These are phyloP conservation scores for Ctenoplectra terminalis DNA, from an alignment of 1,140 invertebrate species.

Conservation along the genomic window DNA sequence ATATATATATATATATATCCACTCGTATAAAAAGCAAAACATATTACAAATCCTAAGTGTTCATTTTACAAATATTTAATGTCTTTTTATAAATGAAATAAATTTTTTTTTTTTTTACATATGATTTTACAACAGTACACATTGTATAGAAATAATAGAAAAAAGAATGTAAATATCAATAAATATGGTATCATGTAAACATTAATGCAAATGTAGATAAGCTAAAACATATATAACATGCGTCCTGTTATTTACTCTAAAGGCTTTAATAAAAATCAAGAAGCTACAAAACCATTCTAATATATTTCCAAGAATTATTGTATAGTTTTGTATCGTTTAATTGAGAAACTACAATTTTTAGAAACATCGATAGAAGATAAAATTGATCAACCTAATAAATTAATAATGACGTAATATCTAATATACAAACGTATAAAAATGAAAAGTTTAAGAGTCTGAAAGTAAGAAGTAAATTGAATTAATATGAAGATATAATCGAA, in stretches of 20 bases:
- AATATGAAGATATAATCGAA: slow-evolving; percentile 16
- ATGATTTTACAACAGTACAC: slow-evolving; percentile 12
- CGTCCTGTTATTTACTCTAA: slow-evolving; percentile 36
- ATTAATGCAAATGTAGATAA: slow-evolving; percentile 30
- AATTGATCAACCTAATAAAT: slow-evolving; percentile 34
- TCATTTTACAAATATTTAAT: slow-evolving; percentile 9
- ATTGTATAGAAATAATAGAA: slow-evolving; percentile 7
- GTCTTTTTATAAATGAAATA: slow-evolving; percentile 23
- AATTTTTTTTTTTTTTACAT: slow-evolving; percentile 14
- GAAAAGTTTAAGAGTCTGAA: slow-evolving; percentile 42
- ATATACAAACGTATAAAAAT: slow-evolving; percentile 63
- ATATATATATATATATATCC: no score
- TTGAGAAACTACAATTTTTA: background rate
- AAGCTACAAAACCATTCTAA: slow-evolving; percentile 6
- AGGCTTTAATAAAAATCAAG: background rate
- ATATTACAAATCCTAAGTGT: slow-evolving; percentile 14
- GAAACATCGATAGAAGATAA: background rate
- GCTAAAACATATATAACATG: slow-evolving; percentile 15
- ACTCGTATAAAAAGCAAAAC: slow-evolving; percentile 10
- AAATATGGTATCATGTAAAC: slow-evolving; percentile 4
- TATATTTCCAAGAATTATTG: slow-evolving; percentile 14
- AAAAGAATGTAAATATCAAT: slow-evolving; percentile 16
- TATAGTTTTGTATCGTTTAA: slow-evolving; percentile 33
- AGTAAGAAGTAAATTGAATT: slow-evolving; percentile 13
- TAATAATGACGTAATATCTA: slow-evolving; percentile 31